Evolutionary conservation across 2,113 vertebrate species (phyloP).

Genomic region (Mustelus asterias): DNA sequence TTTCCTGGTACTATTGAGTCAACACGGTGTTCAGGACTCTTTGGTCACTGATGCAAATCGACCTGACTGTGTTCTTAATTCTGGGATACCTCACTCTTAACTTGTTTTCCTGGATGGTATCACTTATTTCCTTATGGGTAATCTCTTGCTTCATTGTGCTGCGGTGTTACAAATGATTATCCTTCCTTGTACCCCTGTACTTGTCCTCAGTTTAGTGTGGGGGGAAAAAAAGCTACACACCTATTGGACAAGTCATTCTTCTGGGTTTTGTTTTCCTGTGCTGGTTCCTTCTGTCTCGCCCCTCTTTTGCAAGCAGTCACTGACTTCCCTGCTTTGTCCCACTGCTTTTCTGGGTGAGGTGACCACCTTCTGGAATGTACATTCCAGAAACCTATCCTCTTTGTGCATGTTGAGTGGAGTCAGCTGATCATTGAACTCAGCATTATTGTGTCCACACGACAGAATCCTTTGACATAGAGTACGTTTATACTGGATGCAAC

Average conservation of each 20-base stretch:
- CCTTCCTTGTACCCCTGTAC: background rate
- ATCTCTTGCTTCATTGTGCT: background rate
- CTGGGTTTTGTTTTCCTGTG: background rate
- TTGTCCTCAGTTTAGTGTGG: background rate
- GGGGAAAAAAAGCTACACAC: background rate
- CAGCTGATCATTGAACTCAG: background rate
- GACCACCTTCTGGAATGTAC: background rate
- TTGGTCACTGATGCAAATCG: background rate
- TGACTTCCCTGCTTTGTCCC: too few relatives aligned
- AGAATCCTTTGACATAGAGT: background rate
- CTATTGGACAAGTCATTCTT: background rate
- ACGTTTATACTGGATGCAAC: background rate
- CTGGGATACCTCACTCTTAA: background rate
- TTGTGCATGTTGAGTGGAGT: background rate
- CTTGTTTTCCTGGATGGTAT: background rate
- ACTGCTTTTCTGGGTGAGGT: background rate
- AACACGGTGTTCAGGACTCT: background rate
- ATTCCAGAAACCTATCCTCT: background rate
- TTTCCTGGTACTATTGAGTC: background rate
- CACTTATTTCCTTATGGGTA: background rate
- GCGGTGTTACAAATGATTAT: background rate
- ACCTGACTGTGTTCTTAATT: background rate
- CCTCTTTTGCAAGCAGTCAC: background rate
- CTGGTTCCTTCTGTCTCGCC: background rate
- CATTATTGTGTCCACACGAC: background rate